Percentiles rank a stretch among this genome's conserved stretches.
Conservation (phyloP, 2,113 vertebrate genomes). For the Struthio camelus region DNA sequence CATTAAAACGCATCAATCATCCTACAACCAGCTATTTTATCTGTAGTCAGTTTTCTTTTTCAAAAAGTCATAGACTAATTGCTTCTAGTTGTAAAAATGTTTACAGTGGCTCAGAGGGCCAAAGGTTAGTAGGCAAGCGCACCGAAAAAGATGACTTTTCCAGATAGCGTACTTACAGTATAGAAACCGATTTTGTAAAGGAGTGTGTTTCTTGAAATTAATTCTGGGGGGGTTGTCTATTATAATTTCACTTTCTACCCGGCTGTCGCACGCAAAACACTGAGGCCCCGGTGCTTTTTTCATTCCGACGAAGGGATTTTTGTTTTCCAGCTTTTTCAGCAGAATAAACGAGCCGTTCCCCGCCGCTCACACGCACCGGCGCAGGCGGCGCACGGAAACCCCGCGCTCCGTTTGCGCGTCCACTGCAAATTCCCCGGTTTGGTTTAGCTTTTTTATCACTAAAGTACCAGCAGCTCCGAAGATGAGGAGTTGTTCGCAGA, state of each 20-base stretch:
- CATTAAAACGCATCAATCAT: neutral
- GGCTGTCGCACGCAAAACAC: neutral
- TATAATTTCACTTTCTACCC: neutral
- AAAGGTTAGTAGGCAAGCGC: neutral
- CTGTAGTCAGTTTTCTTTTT: neutral
- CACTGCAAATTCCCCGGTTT: neutral
- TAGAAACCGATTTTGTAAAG: neutral
- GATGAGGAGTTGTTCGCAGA: neutral
- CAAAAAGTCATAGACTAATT: neutral
- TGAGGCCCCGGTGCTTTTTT: neutral
- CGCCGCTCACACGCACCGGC: accelerated
- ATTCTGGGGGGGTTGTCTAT: neutral
- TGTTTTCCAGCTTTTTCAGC: neutral
- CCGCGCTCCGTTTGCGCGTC: accelerated
- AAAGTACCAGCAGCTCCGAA: neutral
- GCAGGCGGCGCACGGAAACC: neutral
- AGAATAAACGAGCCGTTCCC: neutral
- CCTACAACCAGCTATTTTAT: neutral
- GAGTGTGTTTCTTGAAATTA: neutral
- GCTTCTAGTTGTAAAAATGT: neutral
- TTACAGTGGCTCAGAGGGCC: neutral
- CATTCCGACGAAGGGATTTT: neutral
- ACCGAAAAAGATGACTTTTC: neutral
- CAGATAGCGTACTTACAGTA: neutral
- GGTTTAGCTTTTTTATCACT: neutral